phyloP scores from a whole-genome alignment of 2,113 vertebrate species.

The Podiceps cristatus region DNA sequence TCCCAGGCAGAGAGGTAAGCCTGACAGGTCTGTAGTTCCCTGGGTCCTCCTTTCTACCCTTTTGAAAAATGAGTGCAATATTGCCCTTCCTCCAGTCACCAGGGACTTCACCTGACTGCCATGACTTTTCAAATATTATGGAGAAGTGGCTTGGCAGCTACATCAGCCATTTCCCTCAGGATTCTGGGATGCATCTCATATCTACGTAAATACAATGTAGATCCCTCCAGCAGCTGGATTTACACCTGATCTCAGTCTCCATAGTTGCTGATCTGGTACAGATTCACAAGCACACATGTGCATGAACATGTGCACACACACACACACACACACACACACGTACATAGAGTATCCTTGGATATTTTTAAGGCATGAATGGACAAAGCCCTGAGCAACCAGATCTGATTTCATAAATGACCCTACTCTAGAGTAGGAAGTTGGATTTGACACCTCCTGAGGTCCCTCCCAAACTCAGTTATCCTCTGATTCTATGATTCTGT shows the following conservation, averaged over 20 bases:
- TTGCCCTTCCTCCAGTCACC: too few relatives aligned
- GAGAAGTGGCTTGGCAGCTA: too few relatives aligned
- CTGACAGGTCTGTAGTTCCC: too few relatives aligned
- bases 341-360: background rate
- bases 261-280: background rate
- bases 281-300: background rate
- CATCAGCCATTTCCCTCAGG: too few relatives aligned
- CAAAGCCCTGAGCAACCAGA: background rate
- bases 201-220: background rate
- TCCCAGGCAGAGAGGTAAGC: too few relatives aligned
- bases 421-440: background rate
- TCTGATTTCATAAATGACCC: background rate
- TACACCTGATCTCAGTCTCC: background rate
- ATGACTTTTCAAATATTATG: too few relatives aligned
- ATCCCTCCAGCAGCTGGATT: background rate
- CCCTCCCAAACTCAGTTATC: background rate
- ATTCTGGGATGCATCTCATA: too few relatives aligned
- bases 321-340: too few relatives aligned
- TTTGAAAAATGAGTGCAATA: too few relatives aligned
- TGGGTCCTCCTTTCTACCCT: too few relatives aligned
- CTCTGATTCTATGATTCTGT: background rate
- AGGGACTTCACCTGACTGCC: too few relatives aligned
- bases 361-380: background rate
- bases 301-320: rapidly evolving
- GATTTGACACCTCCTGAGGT: background rate